These are phyloP conservation scores for Ammospiza caudacuta DNA, from an alignment of 2,113 vertebrate genomes.

Conservation along the genomic window DNA sequence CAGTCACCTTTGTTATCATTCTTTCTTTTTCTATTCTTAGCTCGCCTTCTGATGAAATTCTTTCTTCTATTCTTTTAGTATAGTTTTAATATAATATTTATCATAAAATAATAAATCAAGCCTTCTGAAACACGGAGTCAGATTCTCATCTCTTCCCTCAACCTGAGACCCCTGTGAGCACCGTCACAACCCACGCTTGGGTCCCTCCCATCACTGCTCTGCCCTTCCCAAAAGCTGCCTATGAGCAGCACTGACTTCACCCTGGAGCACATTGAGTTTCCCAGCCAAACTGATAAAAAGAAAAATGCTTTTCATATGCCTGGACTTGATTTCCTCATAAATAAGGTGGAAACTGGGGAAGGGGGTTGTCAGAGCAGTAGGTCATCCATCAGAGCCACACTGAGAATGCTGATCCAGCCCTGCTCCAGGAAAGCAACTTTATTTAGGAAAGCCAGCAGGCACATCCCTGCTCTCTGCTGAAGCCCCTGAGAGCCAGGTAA, in stretches of 20 bases:
- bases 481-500: background rate
- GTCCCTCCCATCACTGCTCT: background rate
- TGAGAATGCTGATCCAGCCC: background rate
- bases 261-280: background rate
- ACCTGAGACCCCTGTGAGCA: no score
- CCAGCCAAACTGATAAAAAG: slow-evolving; percentile 25
- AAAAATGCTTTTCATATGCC: slow-evolving; percentile 20
- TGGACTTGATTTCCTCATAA: background rate
- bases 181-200: fast-evolving
- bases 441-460: background rate
- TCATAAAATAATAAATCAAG: no score
- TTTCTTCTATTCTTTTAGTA: no score
- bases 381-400: background rate
- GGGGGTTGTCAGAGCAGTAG: background rate
- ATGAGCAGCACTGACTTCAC: fast-evolving
- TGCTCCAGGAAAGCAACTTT: background rate
- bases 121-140: no score
- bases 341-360: background rate
- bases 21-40: no score
- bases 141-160: no score
- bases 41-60: no score
- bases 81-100: no score
- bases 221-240: background rate
- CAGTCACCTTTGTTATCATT: no score
- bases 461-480: background rate